Conservation (phyloP, 2,888 invertebrate species). For the Xanthorhoe designata region DNA sequence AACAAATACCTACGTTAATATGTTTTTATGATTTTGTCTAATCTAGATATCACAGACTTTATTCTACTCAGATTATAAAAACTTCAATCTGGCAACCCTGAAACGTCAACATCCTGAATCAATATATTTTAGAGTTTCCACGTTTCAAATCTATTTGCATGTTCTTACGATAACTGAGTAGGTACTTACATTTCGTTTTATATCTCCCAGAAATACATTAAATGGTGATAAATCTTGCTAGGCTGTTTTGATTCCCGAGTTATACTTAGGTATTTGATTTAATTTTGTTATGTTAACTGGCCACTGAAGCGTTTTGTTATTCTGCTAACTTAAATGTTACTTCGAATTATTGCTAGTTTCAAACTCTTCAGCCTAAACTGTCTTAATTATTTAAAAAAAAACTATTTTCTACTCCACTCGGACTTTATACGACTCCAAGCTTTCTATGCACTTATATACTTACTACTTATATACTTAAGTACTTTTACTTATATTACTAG, state of each 20-base stretch:
- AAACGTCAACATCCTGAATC: constrained; percentile 59
- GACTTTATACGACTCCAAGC: too few relatives aligned
- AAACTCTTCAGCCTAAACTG: too few relatives aligned
- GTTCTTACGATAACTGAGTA: constrained; percentile 58
- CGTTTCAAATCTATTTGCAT: constrained; percentile 52
- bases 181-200: constrained; percentile 41
- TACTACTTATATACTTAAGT: too few relatives aligned
- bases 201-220: constrained; percentile 38
- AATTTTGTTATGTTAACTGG: constrained; percentile 3
- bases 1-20: too few relatives aligned
- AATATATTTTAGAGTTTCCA: constrained; percentile 52
- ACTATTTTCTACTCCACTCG: too few relatives aligned
- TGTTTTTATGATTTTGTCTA: too few relatives aligned
- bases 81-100: constrained; percentile 29
- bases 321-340: too few relatives aligned
- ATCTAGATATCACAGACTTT: not conserved
- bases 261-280: constrained; percentile 34
- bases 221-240: constrained; percentile 31
- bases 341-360: too few relatives aligned
- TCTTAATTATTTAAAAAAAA: too few relatives aligned
- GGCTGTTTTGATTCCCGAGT: constrained; percentile 17
- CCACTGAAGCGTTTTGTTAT: not conserved
- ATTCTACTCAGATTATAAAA: not conserved
- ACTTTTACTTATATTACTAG: too few relatives aligned
- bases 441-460: too few relatives aligned